These are phyloP conservation scores for Rhyzopertha dominica DNA, from an alignment of 1,140 invertebrate species.

Conservation along the genomic window DNA sequence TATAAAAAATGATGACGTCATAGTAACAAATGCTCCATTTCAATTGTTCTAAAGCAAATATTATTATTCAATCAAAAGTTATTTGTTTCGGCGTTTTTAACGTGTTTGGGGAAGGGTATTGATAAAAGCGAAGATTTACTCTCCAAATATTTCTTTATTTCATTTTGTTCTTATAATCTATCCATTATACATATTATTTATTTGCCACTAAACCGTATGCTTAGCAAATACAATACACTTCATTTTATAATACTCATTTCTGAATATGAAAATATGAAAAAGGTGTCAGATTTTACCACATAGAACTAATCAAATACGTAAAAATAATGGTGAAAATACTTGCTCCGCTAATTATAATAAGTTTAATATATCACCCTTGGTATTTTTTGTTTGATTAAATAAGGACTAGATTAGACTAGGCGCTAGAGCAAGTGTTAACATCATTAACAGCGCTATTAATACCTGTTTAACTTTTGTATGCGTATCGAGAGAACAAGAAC, in stretches of 20 bases:
- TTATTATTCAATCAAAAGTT: too few species aligned
- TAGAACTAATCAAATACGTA: conserved; percentile 18
- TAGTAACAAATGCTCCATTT: too few species aligned
- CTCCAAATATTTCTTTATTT: conserved; percentile 29
- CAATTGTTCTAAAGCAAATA: too few species aligned
- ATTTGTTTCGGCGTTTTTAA: too few species aligned
- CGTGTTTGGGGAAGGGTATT: too few species aligned
- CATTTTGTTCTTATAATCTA: conserved; percentile 31
- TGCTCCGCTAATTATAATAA: conserved; percentile 18
- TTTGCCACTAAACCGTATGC: conserved; percentile 38
- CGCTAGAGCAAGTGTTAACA: conserved; percentile 7
- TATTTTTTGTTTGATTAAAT: conserved; percentile 24
- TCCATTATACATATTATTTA: conserved; percentile 39
- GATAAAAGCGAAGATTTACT: too few species aligned
- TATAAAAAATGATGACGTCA: too few species aligned
- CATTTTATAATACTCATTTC: conserved; percentile 32
- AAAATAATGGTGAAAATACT: conserved; percentile 15
- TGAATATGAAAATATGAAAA: conserved; percentile 39
- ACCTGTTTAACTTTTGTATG: conserved; percentile 12
- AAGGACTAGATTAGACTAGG: conserved; percentile 30
- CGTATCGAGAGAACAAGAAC: conserved; percentile 8
- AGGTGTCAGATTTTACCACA: conserved; percentile 26
- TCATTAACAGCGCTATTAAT: conserved; percentile 15
- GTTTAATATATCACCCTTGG: conserved; percentile 28
- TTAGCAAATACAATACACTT: conserved; percentile 39